A percentile compares a stretch with the other conserved stretches of the same genome.
Evolutionary conservation across 2,113 vertebrate species (phyloP).

Genomic region (Ceratotherium simum): DNA sequence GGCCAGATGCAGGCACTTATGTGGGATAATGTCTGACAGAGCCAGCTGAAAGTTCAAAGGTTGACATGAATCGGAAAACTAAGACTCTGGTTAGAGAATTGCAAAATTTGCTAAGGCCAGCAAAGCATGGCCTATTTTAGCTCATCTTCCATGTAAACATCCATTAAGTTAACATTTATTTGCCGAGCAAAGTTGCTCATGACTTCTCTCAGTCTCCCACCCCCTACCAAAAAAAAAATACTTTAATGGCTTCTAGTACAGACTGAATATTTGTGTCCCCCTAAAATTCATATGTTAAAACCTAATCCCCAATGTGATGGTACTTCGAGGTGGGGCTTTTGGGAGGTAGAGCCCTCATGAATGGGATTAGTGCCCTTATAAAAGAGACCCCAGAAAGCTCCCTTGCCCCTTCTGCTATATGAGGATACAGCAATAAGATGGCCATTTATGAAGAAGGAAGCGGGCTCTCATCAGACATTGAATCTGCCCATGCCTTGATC

Average conservation of each 20-base stretch:
- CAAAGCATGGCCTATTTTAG: neutral
- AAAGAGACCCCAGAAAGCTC: neutral
- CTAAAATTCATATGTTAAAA: neutral
- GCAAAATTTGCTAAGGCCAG: neutral
- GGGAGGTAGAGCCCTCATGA: neutral
- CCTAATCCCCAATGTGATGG: neutral
- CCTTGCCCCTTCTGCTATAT: neutral
- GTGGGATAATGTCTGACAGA: neutral
- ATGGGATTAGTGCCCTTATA: neutral
- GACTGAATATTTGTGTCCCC: neutral
- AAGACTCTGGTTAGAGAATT: neutral
- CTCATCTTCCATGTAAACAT: neutral
- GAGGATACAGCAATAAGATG: neutral
- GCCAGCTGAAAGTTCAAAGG: neutral
- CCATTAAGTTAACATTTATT: neutral
- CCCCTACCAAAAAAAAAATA: neutral
- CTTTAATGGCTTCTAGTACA: neutral
- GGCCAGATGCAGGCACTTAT: neutral
- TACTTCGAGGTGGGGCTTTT: neutral
- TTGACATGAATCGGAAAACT: neutral
- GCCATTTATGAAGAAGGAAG: no score
- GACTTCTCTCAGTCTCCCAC: neutral
- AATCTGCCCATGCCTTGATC: no score
- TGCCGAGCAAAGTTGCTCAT: neutral
- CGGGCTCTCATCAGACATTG: neutral